A percentile compares a stretch with the other conserved stretches of the same genome.
Evolutionary conservation across 1,140 invertebrate genomes (phyloP).

Genomic region (Cydia amplana): DNA sequence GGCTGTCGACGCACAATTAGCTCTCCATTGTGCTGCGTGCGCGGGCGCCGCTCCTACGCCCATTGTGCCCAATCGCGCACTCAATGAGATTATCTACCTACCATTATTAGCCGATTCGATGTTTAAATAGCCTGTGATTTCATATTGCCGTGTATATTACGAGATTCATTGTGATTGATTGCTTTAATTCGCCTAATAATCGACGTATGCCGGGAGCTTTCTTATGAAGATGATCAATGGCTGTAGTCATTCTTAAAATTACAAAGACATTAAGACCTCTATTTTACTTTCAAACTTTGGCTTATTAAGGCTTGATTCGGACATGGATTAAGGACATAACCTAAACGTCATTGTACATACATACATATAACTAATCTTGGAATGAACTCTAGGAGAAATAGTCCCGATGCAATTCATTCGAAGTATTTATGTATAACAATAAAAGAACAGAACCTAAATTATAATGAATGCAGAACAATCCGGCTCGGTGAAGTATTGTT

Average conservation of each 20-base stretch:
- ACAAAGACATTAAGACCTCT: neutral
- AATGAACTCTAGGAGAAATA: no score
- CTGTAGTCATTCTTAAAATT: constrained; percentile 16
- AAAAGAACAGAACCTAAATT: neutral
- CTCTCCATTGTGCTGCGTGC: constrained; percentile 57
- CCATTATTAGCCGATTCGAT: constrained; percentile 59
- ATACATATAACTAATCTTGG: no score
- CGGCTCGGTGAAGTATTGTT: constrained; percentile 13
- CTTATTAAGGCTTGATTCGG: neutral
- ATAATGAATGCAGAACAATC: neutral
- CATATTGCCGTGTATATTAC: constrained; percentile 47
- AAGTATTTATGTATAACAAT: neutral
- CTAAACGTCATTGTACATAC: neutral
- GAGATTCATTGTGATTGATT: constrained; percentile 64
- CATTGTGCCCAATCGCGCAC: constrained; percentile 59
- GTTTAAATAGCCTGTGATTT: constrained; percentile 63
- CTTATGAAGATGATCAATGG: constrained; percentile 38
- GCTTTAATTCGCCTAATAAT: constrained; percentile 49
- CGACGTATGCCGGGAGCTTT: constrained; percentile 50
- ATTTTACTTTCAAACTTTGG: neutral
- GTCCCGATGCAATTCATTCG: no score
- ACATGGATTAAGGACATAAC: neutral
- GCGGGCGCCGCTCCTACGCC: constrained; percentile 66
- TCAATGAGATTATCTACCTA: constrained; percentile 59
- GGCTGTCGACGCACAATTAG: constrained; percentile 73